Percentiles rank a stretch among this genome's conserved stretches.
These are phyloP conservation scores for Menura novaehollandiae DNA, from an alignment of 2,113 vertebrate species.

Conservation along the genomic window DNA sequence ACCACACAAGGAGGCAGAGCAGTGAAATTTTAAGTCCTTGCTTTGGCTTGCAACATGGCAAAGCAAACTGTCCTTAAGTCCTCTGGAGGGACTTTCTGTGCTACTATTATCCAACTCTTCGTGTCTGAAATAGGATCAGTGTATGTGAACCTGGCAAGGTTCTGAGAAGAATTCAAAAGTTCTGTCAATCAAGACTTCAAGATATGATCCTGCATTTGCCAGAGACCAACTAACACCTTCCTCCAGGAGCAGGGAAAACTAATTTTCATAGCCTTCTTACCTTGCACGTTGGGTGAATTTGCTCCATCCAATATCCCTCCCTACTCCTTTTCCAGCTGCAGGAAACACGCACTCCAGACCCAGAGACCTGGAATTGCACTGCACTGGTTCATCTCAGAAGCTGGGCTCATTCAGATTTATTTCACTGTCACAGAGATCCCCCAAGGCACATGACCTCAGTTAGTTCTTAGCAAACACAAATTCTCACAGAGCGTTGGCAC, in stretches of 20 bases:
- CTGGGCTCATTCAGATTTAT: background rate
- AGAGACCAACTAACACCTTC: background rate
- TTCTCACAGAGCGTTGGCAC: background rate
- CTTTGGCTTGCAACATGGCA: background rate
- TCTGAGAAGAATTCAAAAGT: background rate
- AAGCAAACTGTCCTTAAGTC: background rate
- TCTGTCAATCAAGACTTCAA: background rate
- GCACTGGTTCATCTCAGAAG: background rate
- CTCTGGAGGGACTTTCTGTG: background rate
- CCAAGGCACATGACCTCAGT: background rate
- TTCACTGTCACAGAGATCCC: background rate
- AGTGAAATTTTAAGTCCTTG: background rate
- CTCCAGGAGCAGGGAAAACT: background rate
- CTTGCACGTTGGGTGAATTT: background rate
- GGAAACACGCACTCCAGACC: background rate
- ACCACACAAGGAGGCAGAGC: background rate
- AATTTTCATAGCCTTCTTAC: background rate
- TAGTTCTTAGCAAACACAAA: background rate
- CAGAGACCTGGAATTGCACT: background rate
- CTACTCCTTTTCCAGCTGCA: background rate
- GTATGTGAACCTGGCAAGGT: rapidly evolving
- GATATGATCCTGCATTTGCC: background rate
- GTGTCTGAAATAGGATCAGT: background rate
- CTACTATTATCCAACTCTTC: background rate
- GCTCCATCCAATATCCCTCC: background rate